Evolutionary conservation across 2,888 invertebrate genomes (phyloP), one percentile per base, ranked within the genome.

Genomic region (Melipona beecheii): DNA sequence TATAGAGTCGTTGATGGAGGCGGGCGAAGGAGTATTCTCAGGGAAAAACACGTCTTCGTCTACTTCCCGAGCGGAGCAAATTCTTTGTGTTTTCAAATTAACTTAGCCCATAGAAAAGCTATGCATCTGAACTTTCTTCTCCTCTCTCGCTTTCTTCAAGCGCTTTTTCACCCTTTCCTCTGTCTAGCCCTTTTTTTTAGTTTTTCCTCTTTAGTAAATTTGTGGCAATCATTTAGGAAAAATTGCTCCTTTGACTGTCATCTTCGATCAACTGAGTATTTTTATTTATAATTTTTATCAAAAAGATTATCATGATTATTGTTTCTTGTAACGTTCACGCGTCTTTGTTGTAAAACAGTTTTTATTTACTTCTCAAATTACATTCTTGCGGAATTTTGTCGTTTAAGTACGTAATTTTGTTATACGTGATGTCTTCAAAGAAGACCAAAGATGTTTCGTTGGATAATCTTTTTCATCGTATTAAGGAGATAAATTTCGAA

Each of bases 21-120:
- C 54, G 74, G 66, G 76, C 60, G 68, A 82, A 27, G 17, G 82
- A 80, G 77, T 88, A 84, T 84, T 85, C 83, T 69, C 80, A 36
- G 70, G 77, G 86, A 85, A 89, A 89, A 88, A 86, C 86, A 87
- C 86, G 86, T 87, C 87, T 82, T 86, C 84, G 85, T 86, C 83
- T 91, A 84, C 89, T 91, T 90, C 84, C 81, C 75, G 86, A 85
- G 84, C 75, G 77, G 77, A 81, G 77, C 82, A 75, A 88, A 89
- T 90, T 91, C 91, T 90, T 91, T 91, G 91, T 91, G 86, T 91
- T 89, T 91, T 89, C 89, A 89, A 91, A 91, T 91, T 87, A 90
- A 91, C 89, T 91, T 91, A 90, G 87, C 86, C 86, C 84, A 80
- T 80, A 76, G 86, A 78, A 83, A 84, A 85, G 84, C 83, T 77